Conservation (phyloP, 30 jellyfish, hydroid and myxozoan genomes). For the Hydra vulgaris region DNA sequence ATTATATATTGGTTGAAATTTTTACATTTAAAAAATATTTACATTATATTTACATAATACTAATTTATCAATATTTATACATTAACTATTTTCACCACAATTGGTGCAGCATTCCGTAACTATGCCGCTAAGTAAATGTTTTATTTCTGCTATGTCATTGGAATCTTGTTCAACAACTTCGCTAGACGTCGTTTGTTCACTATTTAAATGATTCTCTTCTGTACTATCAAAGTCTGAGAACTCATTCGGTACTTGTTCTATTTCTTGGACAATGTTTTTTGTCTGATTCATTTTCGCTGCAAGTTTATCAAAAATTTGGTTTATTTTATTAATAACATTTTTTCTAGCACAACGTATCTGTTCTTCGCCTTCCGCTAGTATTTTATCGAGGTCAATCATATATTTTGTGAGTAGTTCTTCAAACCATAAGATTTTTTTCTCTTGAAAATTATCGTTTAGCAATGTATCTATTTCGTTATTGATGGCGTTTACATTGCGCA, state of each 20-base stretch:
- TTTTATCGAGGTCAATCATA: slow-evolving; percentile 47
- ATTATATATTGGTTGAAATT: too few species aligned
- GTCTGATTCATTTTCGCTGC: slow-evolving; percentile 35
- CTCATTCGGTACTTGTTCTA: too few species aligned
- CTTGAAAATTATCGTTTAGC: neutral
- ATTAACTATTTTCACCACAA: neutral
- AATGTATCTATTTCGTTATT: slow-evolving; percentile 21
- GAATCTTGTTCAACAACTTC: too few species aligned
- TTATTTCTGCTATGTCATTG: too few species aligned
- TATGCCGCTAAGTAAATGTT: neutral
- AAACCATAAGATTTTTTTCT: slow-evolving; percentile 24
- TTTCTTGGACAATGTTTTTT: too few species aligned
- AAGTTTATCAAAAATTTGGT: slow-evolving; percentile 20
- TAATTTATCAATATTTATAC: too few species aligned
- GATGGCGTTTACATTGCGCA: slow-evolving; percentile 25
- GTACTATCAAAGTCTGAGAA: too few species aligned
- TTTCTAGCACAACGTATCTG: slow-evolving; percentile 46
- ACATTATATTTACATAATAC: too few species aligned
- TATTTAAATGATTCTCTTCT: too few species aligned
- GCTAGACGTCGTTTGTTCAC: too few species aligned
- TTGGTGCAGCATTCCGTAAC: neutral
- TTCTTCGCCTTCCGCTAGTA: slow-evolving; percentile 60
- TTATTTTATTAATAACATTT: slow-evolving; percentile 26
- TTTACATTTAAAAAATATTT: too few species aligned
- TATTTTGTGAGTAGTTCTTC: slow-evolving; percentile 85